phyloP scores from a whole-genome alignment of 2,797 vertebrate genomes.

The Pelodytes ibericus region DNA sequence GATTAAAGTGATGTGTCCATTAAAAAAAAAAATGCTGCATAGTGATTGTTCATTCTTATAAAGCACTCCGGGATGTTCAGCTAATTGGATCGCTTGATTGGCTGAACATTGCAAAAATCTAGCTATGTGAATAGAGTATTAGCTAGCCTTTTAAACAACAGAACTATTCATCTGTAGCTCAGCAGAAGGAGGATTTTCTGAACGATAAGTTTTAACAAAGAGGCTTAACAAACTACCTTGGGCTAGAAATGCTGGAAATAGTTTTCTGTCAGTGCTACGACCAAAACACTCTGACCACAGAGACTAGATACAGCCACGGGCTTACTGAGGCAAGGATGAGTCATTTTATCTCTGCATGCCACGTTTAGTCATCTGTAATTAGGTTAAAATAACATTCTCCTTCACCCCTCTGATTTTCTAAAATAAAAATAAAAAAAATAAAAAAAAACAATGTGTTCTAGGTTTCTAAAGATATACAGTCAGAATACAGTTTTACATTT shows the following conservation, averaged over 20 bases:
- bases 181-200: slow-evolving; percentile 43
- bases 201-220: slow-evolving; percentile 48
- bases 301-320: slow-evolving; percentile 27
- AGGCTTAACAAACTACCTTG: slow-evolving; percentile 50
- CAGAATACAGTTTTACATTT: neutral
- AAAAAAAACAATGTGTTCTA: slow-evolving; percentile 10
- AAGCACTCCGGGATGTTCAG: slow-evolving; percentile 51
- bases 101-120: slow-evolving; percentile 56
- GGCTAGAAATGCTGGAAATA: slow-evolving; percentile 41
- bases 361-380: slow-evolving; percentile 48
- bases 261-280: slow-evolving; percentile 38
- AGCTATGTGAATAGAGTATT: slow-evolving; percentile 39
- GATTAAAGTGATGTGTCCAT: slow-evolving; percentile 53
- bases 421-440: slow-evolving; percentile 5
- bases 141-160: slow-evolving; percentile 48
- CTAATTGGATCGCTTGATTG: slow-evolving; percentile 57
- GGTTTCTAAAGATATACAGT: slow-evolving; percentile 3
- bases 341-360: slow-evolving; percentile 41
- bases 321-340: slow-evolving; percentile 32
- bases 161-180: slow-evolving; percentile 46
- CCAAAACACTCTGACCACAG: slow-evolving; percentile 44
- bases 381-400: slow-evolving; percentile 36
- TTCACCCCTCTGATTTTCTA: slow-evolving; percentile 20
- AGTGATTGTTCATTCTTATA: slow-evolving; percentile 53
- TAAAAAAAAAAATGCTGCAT: slow-evolving; percentile 49